Conservation (phyloP, 2,113 vertebrate genomes). For the Gobio gobio region DNA sequence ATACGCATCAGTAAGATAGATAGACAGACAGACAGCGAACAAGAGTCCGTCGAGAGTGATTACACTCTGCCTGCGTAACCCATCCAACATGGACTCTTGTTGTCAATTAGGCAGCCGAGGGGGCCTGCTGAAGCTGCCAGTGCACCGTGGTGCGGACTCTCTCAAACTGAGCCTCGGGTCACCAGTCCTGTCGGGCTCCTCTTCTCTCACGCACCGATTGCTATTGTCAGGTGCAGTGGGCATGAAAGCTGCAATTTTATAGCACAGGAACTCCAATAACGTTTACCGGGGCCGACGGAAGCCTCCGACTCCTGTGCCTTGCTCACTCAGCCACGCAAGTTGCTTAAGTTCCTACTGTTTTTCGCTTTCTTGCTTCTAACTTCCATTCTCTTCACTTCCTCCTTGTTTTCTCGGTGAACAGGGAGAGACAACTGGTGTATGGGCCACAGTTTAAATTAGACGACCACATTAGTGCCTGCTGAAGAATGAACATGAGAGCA, state of each 20-base stretch:
- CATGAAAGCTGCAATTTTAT: constrained; percentile 90
- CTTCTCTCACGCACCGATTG: constrained; percentile 73
- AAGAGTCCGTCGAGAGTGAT: constrained; percentile 11
- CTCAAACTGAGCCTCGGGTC: constrained; percentile 24
- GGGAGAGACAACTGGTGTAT: background rate
- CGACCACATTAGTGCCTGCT: constrained; percentile 5
- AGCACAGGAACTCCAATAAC: constrained; percentile 86
- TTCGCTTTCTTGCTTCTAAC: background rate
- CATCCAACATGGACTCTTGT: constrained; percentile 35
- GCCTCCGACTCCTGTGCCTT: constrained; percentile 54
- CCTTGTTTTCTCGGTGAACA: background rate
- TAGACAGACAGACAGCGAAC: constrained; percentile 23
- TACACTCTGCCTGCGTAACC: constrained; percentile 14
- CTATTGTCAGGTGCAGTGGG: constrained; percentile 83
- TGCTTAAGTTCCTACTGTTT: constrained; percentile 38
- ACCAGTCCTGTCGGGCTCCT: constrained; percentile 33
- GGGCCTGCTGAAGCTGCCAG: background rate
- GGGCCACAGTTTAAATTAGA: constrained; percentile 14
- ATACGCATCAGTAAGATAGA: background rate
- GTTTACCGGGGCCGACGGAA: constrained; percentile 79
- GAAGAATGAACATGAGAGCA: constrained; percentile 11
- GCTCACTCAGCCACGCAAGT: background rate
- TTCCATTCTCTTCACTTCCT: background rate
- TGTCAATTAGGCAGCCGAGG: constrained; percentile 31
- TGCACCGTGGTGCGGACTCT: background rate